phyloP scores from a whole-genome alignment of 1,140 invertebrate species.

The Drosophila trapezifrons region DNA sequence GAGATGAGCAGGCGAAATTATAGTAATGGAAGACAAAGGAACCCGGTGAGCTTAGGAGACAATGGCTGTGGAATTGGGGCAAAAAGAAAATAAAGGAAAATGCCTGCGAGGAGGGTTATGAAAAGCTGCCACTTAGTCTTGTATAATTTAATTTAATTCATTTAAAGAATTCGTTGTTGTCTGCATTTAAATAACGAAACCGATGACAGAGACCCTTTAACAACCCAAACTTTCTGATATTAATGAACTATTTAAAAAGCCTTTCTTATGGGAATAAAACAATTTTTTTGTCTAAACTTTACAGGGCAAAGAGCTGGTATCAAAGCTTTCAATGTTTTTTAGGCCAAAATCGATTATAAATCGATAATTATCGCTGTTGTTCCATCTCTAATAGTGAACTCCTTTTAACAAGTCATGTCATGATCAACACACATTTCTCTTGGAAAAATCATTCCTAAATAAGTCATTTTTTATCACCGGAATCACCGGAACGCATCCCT shows the following conservation, averaged over 20 bases:
- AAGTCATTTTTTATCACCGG: too few relatives aligned
- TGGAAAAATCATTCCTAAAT: too few relatives aligned
- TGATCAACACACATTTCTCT: too few relatives aligned
- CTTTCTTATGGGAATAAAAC: too few relatives aligned
- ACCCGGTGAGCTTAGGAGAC: slow-evolving; percentile 8
- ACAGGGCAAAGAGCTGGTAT: too few relatives aligned
- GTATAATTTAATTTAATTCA: background rate
- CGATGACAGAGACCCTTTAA: background rate
- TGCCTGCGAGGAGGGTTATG: background rate
- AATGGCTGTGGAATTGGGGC: slow-evolving; percentile 12
- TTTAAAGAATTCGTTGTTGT: background rate
- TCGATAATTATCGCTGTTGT: too few relatives aligned
- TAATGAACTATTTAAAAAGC: too few relatives aligned
- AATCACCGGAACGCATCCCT: slow-evolving; percentile 13
- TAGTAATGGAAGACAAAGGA: slow-evolving; percentile 8
- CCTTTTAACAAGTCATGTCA: background rate
- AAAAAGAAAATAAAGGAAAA: slow-evolving; percentile 4
- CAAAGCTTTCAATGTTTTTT: too few relatives aligned
- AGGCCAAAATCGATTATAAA: too few relatives aligned
- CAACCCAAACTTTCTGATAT: too few relatives aligned
- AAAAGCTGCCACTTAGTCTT: background rate
- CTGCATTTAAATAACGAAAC: background rate
- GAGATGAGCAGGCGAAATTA: slow-evolving; percentile 44
- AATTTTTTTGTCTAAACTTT: too few relatives aligned
- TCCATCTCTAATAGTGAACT: background rate